A percentile compares a stretch with the other conserved stretches of the same genome.
Evolutionary conservation across 2,113 vertebrate genomes (phyloP).

Genomic region (Tylochromis polylepis): DNA sequence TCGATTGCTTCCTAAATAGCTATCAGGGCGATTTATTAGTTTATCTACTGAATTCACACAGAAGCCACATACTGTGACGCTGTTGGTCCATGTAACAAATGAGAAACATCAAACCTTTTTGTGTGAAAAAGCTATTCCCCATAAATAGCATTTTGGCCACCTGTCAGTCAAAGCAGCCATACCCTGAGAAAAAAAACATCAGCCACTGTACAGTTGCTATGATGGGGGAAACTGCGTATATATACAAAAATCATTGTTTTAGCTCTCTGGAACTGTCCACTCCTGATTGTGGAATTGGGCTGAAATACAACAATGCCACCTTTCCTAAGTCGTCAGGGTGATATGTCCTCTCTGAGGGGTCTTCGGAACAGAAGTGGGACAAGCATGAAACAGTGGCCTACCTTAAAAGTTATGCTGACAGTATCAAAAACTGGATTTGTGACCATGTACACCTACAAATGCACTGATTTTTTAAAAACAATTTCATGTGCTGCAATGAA

Average conservation of each 20-base stretch:
- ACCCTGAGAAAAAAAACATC: background rate
- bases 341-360: background rate
- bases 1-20: background rate
- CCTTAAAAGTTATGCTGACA: background rate
- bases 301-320: background rate
- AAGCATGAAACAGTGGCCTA: background rate
- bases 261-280: background rate
- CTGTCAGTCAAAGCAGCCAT: background rate
- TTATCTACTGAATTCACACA: background rate
- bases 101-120: background rate
- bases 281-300: background rate
- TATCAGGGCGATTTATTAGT: accelerated
- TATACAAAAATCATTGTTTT: background rate
- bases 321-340: background rate
- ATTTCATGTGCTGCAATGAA: background rate
- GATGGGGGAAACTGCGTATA: background rate
- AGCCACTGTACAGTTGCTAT: background rate
- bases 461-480: accelerated
- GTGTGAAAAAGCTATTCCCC: background rate
- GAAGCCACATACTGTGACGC: background rate
- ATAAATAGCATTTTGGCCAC: background rate
- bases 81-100: background rate
- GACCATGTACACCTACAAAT: background rate
- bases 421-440: background rate
- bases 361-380: background rate